Evolutionary conservation across 2,797 vertebrate species (phyloP).

Genomic region (Sebastes flavidus): DNA sequence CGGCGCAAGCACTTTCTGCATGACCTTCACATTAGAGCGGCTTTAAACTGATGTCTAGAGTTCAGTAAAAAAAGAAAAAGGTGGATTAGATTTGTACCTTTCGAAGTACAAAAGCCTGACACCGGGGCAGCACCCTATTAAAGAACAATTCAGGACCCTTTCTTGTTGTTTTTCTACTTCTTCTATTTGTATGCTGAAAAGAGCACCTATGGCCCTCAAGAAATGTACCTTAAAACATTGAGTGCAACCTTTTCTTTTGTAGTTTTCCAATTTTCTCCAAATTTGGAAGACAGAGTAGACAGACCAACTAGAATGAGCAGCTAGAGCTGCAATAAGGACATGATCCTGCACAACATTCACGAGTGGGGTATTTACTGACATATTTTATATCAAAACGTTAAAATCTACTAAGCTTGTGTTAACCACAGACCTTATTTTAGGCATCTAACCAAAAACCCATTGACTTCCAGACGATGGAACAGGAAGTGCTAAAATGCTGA

Average conservation of each 20-base stretch:
- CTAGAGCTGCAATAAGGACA: background rate
- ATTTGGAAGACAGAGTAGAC: background rate
- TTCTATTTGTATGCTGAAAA: background rate
- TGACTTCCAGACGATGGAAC: no score
- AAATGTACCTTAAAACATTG: background rate
- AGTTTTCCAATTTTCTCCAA: background rate
- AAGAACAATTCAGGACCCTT: constrained; percentile 5
- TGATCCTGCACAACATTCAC: background rate
- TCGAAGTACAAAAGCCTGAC: constrained; percentile 17
- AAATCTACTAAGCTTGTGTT: no score
- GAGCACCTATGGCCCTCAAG: background rate
- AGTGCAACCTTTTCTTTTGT: background rate
- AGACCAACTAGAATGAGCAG: background rate
- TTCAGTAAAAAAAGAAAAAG: constrained; percentile 16
- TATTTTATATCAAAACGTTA: no score
- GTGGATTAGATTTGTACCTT: constrained; percentile 3
- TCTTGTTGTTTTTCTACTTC: background rate
- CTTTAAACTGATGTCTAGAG: constrained; percentile 57
- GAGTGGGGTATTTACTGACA: no score
- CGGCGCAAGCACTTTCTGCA: constrained; percentile 67
- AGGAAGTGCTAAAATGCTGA: no score
- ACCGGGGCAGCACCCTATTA: constrained; percentile 6
- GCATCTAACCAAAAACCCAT: no score
- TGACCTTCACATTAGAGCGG: constrained; percentile 72
- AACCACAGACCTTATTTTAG: no score